Percentiles rank a stretch among this genome's conserved stretches.
These are phyloP conservation scores for Neogobius melanostomus DNA, from an alignment of 2,113 vertebrate genomes.

Conservation along the genomic window DNA sequence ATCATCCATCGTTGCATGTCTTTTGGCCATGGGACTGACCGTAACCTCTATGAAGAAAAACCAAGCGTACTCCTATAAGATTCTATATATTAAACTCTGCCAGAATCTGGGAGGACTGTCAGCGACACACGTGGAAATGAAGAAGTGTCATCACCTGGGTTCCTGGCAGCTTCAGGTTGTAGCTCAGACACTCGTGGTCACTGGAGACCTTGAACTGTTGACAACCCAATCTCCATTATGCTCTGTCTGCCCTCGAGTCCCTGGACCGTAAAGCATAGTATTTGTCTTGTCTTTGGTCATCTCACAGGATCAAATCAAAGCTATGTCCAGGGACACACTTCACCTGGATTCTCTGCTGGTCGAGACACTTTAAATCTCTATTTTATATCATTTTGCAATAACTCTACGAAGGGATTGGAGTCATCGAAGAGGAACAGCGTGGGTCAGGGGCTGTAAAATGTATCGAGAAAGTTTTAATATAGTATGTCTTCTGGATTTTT, in stretches of 20 bases:
- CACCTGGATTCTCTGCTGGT: conserved; percentile 7
- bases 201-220: conserved; percentile 51
- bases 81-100: conserved; percentile 60
- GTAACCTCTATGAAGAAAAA: too few relatives aligned
- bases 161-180: conserved; percentile 42
- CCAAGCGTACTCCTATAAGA: conserved; percentile 9
- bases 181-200: conserved; percentile 36
- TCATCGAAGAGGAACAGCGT: not conserved
- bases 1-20: too few relatives aligned
- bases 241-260: conserved; percentile 13
- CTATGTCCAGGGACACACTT: conserved; percentile 18
- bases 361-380: conserved; percentile 17
- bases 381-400: conserved; percentile 13
- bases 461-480: not conserved
- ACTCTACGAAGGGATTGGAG: not conserved
- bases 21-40: too few relatives aligned
- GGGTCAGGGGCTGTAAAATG: not conserved
- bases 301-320: conserved; percentile 25
- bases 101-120: conserved; percentile 56
- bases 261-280: conserved; percentile 36
- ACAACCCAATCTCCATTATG: conserved; percentile 25
- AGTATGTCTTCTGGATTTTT: too few relatives aligned
- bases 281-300: conserved; percentile 38
- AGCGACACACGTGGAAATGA: conserved; percentile 60
- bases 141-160: conserved; percentile 51